phyloP scores from a whole-genome alignment of 2,113 vertebrate species.

The Onychostruthus taczanowskii region DNA sequence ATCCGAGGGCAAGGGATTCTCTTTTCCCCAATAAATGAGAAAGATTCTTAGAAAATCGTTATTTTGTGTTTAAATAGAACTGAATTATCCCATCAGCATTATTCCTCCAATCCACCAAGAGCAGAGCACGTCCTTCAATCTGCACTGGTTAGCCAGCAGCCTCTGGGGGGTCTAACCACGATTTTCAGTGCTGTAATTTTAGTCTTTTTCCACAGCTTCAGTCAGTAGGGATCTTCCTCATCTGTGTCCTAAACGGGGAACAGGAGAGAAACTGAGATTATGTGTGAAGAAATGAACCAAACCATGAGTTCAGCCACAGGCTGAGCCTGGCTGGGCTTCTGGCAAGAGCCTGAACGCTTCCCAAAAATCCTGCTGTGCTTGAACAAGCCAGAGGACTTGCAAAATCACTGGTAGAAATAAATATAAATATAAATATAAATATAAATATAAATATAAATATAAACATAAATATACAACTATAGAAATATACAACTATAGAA shows the following conservation, averaged over 20 bases:
- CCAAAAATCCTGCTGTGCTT: neutral
- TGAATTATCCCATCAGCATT: neutral
- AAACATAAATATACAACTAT: no score
- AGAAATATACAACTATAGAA: no score
- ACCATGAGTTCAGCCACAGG: neutral
- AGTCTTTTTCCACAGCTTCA: neutral
- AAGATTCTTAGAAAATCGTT: neutral
- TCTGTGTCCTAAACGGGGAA: slow-evolving; percentile 65
- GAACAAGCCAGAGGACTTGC: neutral
- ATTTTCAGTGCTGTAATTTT: neutral
- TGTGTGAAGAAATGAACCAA: neutral
- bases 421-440: no score
- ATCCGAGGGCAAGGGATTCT: neutral
- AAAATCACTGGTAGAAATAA: neutral
- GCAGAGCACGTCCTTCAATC: neutral
- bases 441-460: no score
- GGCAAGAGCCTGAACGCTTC: neutral
- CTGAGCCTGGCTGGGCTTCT: neutral
- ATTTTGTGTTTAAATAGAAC: neutral
- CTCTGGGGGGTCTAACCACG: neutral
- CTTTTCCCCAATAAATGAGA: neutral
- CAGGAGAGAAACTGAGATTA: neutral
- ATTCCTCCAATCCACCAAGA: neutral
- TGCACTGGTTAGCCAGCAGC: neutral
- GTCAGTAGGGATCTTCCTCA: slow-evolving; percentile 67